phyloP scores from a whole-genome alignment of 2,113 vertebrate genomes.

The Neolamprologus devosi region DNA sequence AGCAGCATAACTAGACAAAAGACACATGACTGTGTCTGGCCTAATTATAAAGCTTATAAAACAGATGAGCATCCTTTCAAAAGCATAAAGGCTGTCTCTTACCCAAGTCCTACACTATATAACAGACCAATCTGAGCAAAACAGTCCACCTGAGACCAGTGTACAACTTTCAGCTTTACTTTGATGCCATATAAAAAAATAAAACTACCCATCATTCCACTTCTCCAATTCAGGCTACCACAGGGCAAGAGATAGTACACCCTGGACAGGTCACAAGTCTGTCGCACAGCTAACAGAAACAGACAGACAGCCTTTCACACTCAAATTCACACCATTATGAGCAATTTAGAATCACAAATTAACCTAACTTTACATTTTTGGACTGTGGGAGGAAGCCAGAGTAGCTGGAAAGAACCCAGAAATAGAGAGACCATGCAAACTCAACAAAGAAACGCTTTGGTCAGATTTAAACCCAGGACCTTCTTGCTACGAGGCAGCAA shows the following conservation, averaged over 20 bases:
- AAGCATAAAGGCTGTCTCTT: background rate
- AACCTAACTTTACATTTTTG: background rate
- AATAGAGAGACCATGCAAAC: background rate
- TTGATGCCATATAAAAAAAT: background rate
- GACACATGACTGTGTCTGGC: background rate
- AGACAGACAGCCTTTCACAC: background rate
- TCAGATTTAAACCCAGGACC: background rate
- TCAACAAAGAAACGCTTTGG: background rate
- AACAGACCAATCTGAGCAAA: background rate
- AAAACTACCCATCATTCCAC: background rate
- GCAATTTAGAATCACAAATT: background rate
- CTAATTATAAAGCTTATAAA: background rate
- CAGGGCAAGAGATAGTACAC: background rate
- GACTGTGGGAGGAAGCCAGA: background rate
- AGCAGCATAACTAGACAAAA: background rate
- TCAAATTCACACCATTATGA: background rate
- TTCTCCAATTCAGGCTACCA: background rate
- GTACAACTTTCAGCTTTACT: background rate
- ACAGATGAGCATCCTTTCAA: background rate
- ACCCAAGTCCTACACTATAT: background rate
- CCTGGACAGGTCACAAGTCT: background rate
- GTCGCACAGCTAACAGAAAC: background rate
- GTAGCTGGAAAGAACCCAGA: background rate
- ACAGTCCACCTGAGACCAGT: background rate
- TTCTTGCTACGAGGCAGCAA: background rate